These are phyloP conservation scores for Helogale parvula DNA, from an alignment of 2,113 vertebrate species.

Conservation along the genomic window DNA sequence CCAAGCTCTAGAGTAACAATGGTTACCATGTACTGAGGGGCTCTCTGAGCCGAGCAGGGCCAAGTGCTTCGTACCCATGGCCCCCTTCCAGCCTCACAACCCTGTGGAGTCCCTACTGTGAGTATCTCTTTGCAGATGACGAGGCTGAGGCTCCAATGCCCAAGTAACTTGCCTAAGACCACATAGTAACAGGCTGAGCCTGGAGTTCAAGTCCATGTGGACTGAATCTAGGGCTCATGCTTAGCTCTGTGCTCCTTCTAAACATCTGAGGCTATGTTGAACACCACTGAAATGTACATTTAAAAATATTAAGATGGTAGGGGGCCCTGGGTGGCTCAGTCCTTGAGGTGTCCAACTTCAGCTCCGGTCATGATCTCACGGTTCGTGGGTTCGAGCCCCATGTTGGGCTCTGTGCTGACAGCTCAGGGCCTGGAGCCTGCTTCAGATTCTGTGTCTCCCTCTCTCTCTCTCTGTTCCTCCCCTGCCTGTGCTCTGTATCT, in stretches of 20 bases:
- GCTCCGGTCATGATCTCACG: too few species aligned
- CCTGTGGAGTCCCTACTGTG: background rate
- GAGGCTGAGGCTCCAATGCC: background rate
- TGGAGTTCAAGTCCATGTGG: background rate
- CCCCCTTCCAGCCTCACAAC: background rate
- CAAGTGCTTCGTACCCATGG: background rate
- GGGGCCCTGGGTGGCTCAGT: too few species aligned
- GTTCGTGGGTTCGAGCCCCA: too few species aligned
- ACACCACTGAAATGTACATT: background rate
- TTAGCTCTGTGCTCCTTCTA: background rate
- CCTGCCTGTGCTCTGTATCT: too few species aligned
- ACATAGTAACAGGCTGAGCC: background rate
- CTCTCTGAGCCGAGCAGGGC: background rate
- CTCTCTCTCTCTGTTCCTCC: too few species aligned
- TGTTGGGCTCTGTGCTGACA: too few species aligned
- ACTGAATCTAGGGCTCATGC: background rate
- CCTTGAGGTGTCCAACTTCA: too few species aligned
- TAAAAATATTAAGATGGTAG: background rate
- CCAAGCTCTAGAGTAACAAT: constrained; percentile 9
- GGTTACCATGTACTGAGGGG: background rate
- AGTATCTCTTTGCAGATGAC: background rate
- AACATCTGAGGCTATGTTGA: background rate
- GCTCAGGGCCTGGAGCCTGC: too few species aligned
- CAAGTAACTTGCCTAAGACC: background rate
- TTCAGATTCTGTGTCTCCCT: too few species aligned